Base-by-base conservation (phyloP, 2,888 invertebrate genomes). In the Platerodrilus igneus region DNA sequence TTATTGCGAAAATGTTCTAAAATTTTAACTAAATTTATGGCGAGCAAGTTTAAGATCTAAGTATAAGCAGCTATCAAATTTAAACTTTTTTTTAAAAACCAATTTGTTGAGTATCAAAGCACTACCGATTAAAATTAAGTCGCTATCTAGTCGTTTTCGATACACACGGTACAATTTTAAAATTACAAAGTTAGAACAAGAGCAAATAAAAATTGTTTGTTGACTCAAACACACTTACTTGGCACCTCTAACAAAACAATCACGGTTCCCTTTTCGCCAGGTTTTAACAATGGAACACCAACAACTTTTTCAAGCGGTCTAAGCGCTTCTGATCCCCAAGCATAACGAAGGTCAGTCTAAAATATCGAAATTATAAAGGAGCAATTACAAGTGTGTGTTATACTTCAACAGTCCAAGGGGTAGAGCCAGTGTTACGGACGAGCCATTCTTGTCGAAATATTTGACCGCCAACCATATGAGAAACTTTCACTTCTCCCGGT, bases 311-410 rank as follows among this genome's bases (percentile, higher is more conserved):
- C 55, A 15, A 63, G 41, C 2, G 70, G 67, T 36, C 59, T 53
- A 22, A 71, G 48, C 2, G 61, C 59, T 41, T 61, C 58, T 3
- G 69, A 66, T 10, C 69, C 70, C 69, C 69, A 70, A 18, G 68
- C 63, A 46, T 65, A 65, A 26, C 66, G 58, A 41, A 71, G 47
- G 46, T 62, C 59, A 22, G 69, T 69, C 67, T 70, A 43, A 38
- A 60, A 55, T 47, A 31, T 45, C 43, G 47, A 13, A 28, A 16
- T 8, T 32, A 10, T 3, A 14, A 14, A 19, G 15, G 8, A 30
- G 8, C 11, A 10, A 20, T 18, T 2, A 30, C 4, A 28, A 7
- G 3, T 30, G 20, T 4, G 19, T 26, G 4, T 26, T 14, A 13
- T 26, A 66, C 67, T 37, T 62, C 55, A 13, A 53, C 51, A 17